Evolutionary conservation across 2,888 invertebrate species (phyloP).

Genomic region (Fragum fragum): DNA sequence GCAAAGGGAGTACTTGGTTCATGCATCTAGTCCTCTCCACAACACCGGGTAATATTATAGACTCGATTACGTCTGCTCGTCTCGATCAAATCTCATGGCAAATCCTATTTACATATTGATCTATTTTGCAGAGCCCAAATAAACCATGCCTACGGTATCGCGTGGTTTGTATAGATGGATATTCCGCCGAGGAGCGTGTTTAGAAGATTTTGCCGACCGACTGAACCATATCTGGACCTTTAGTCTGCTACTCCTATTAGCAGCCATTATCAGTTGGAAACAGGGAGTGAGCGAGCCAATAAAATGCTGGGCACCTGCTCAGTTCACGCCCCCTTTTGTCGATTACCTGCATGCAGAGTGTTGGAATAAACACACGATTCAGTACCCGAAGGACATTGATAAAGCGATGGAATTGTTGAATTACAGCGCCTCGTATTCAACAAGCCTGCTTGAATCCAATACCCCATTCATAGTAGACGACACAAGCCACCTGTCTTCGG

Average conservation of each 20-base stretch:
- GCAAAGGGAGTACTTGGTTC: no score
- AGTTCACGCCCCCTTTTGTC: conserved; percentile 29
- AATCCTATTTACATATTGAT: no score
- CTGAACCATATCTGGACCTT: conserved; percentile 65
- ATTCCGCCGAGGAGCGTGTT: conserved; percentile 27
- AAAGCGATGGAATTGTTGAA: not conserved
- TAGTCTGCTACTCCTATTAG: conserved; percentile 46
- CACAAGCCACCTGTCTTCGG: not conserved
- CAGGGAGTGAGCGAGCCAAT: conserved; percentile 42
- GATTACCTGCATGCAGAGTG: conserved; percentile 30
- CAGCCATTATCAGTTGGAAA: conserved; percentile 51
- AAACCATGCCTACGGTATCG: conserved; percentile 45
- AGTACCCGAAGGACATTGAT: not conserved
- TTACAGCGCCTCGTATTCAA: no score
- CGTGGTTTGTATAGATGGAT: conserved; percentile 40
- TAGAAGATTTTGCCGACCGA: conserved; percentile 59
- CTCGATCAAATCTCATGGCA: no score
- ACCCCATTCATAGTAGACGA: not conserved
- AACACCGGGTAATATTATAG: no score
- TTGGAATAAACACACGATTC: conserved; percentile 46
- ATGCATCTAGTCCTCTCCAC: no score
- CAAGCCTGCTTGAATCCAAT: no score
- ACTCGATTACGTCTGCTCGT: no score
- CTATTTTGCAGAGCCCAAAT: no score
- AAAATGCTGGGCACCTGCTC: conserved; percentile 46